A percentile compares a stretch with the other conserved stretches of the same genome.
These are phyloP conservation scores for Anolis sagrei DNA, from an alignment of 2,113 vertebrate genomes.

Conservation along the genomic window DNA sequence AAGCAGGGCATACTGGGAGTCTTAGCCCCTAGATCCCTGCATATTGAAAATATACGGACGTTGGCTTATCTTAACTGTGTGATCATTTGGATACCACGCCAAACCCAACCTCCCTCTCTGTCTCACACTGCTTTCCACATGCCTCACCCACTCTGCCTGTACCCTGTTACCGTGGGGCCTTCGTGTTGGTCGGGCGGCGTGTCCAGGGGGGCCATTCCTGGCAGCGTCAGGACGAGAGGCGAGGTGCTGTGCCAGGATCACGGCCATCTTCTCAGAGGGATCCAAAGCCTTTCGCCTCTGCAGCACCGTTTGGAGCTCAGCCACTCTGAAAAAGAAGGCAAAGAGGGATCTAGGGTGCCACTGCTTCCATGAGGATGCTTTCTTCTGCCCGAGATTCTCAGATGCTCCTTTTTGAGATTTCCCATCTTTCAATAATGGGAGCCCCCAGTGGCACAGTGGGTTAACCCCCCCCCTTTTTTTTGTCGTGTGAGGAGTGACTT, in stretches of 20 bases:
- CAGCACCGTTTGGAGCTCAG: background rate
- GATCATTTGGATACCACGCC: too few species aligned
- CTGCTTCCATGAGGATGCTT: too few species aligned
- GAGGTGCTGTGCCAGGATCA: background rate
- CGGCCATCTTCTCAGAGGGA: slow-evolving; percentile 6
- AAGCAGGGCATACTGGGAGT: too few species aligned
- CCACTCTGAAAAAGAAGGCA: background rate
- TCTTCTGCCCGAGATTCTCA: background rate
- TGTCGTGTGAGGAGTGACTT: too few species aligned
- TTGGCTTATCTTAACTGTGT: too few species aligned
- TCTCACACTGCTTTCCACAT: background rate
- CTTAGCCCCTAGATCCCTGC: too few species aligned
- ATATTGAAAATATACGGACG: too few species aligned
- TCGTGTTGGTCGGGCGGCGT: background rate
- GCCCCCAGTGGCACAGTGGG: too few species aligned
- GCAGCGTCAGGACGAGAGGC: background rate
- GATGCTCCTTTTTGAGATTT: background rate
- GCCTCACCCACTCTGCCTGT: background rate
- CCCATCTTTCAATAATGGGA: background rate
- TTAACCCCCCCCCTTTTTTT: too few species aligned
- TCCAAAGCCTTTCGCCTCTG: background rate
- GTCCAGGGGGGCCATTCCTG: background rate
- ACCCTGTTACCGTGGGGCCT: background rate
- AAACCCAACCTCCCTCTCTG: too few species aligned
- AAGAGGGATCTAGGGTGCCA: background rate